phyloP scores from a whole-genome alignment of 37 sponge, comb jelly and placozoan species.

The Petrosia ficiformis region DNA sequence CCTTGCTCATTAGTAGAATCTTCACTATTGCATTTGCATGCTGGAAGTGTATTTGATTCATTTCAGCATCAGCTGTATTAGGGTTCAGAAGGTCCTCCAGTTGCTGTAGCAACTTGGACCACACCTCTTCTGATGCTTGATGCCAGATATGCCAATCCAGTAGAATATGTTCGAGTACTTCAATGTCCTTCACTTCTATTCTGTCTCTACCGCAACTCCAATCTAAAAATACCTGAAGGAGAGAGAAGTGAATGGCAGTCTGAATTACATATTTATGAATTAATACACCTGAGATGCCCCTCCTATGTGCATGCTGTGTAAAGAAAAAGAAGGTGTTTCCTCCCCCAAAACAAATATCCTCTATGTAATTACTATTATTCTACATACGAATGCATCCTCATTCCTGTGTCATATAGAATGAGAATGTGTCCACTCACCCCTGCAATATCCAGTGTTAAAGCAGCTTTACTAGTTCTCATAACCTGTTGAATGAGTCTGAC shows the following conservation, averaged over 20 bases:
- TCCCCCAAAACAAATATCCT: too few relatives aligned
- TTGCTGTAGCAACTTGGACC: constrained; percentile 41
- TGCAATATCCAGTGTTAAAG: constrained; percentile 26
- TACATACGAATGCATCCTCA: too few relatives aligned
- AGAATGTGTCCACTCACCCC: too few relatives aligned
- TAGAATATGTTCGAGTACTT: constrained; percentile 74
- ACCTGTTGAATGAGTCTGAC: constrained; percentile 58
- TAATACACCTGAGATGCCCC: not conserved
- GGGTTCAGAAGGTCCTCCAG: constrained; percentile 44
- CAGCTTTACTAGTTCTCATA: constrained; percentile 47
- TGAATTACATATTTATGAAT: not conserved
- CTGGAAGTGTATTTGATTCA: constrained; percentile 28
- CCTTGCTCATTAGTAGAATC: constrained; percentile 71
- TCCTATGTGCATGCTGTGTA: not conserved
- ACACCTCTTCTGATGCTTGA: constrained; percentile 46
- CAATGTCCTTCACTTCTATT: constrained; percentile 32
- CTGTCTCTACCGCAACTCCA: constrained; percentile 65
- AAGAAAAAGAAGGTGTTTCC: too few relatives aligned
- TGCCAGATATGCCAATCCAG: constrained; percentile 94
- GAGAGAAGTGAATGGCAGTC: too few relatives aligned
- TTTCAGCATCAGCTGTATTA: not conserved
- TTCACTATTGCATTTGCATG: constrained; percentile 35
- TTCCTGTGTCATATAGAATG: too few relatives aligned
- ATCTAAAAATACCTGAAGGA: constrained; percentile 48
- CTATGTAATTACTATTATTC: too few relatives aligned